Evolutionary conservation across 2,888 invertebrate genomes (phyloP).

Genomic region (Flexamia atlantica): DNA sequence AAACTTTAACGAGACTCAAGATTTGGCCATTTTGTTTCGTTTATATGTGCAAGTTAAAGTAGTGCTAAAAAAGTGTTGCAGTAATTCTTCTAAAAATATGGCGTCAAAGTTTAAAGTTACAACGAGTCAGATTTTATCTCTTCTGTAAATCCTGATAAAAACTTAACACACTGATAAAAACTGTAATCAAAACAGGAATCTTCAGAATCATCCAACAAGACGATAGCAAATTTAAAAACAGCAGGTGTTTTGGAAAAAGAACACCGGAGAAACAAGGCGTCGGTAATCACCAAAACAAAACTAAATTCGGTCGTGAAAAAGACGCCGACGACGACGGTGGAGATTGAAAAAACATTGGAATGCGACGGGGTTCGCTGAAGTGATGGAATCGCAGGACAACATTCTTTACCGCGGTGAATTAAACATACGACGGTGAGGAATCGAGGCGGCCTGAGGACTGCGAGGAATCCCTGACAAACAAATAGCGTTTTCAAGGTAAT

Average conservation of each 20-base stretch:
- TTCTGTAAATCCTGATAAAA: no score
- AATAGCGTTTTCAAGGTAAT: no score
- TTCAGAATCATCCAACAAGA: neutral
- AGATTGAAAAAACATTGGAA: neutral
- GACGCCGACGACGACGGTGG: neutral
- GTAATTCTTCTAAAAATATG: no score
- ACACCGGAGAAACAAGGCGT: constrained; percentile 23
- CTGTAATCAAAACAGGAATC: neutral
- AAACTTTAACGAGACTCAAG: no score
- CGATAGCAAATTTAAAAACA: constrained; percentile 31
- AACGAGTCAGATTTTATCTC: no score
- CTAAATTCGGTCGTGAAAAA: constrained; percentile 14
- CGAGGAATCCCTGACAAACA: no score
- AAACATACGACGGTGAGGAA: neutral
- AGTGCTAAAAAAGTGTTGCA: no score
- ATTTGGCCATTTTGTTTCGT: no score
- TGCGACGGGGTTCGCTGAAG: neutral
- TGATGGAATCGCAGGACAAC: constrained; percentile 6
- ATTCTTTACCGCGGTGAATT: constrained; percentile 4
- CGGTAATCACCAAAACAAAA: constrained; percentile 32
- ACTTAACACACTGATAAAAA: no score
- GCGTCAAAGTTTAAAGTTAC: no score
- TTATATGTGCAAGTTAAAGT: no score
- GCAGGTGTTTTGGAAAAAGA: constrained; percentile 18
- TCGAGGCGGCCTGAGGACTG: no score